Evolutionary conservation across 1,140 invertebrate genomes (phyloP).

Genomic region (Medauroidea extradentata): DNA sequence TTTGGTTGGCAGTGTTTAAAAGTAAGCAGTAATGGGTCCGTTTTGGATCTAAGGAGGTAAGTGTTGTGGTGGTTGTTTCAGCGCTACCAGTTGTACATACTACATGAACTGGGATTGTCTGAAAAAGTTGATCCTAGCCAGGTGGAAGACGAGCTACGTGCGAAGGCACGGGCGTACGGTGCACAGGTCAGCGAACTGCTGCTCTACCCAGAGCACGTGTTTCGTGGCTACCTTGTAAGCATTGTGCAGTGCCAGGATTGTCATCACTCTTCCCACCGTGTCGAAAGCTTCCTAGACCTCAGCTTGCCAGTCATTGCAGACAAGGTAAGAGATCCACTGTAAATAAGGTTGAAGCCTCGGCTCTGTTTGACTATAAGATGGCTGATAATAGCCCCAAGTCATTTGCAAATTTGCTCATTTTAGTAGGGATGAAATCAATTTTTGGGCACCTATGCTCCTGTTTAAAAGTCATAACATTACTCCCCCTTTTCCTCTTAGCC

Average conservation of each 20-base stretch:
- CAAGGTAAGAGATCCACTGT: no score
- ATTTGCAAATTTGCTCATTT: no score
- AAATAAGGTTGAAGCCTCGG: no score
- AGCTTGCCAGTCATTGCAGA: constrained; percentile 80
- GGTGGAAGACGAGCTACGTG: constrained; percentile 66
- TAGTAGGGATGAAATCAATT: no score
- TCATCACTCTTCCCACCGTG: constrained; percentile 73
- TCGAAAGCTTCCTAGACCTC: constrained; percentile 91
- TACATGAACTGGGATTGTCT: constrained; percentile 62
- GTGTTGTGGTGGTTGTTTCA: constrained; percentile 41
- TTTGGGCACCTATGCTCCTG: no score
- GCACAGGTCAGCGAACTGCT: constrained; percentile 75
- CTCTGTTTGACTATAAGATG: no score
- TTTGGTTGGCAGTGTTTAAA: no score
- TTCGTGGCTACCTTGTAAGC: constrained; percentile 85
- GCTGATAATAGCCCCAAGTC: no score
- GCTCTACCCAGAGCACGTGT: constrained; percentile 74
- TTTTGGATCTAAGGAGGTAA: no score
- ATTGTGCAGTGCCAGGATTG: constrained; percentile 88
- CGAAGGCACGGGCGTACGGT: constrained; percentile 70
- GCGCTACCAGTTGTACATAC: constrained; percentile 71
- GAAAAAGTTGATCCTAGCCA: constrained; percentile 61
- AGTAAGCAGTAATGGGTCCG: no score
- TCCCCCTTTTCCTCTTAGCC: no score
- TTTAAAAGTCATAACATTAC: no score